Evolutionary conservation across 2,797 vertebrate species (phyloP).

Genomic region (Alectoris magna): DNA sequence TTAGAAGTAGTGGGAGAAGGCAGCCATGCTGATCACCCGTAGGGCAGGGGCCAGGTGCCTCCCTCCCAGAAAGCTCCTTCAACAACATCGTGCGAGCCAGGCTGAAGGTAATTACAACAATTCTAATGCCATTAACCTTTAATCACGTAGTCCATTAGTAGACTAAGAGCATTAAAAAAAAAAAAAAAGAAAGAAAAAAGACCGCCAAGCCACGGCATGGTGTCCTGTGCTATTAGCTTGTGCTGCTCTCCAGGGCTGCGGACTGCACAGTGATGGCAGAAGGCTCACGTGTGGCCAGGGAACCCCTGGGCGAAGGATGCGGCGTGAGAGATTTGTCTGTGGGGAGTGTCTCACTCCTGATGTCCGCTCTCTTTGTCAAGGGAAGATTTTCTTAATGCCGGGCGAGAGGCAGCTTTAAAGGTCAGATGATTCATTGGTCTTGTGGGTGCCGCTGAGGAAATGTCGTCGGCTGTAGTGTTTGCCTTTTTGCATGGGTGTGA

Average conservation of each 20-base stretch:
- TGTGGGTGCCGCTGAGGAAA: neutral
- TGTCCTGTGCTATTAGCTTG: neutral
- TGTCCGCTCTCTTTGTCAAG: neutral
- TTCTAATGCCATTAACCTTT: slow-evolving; percentile 47
- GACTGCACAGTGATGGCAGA: slow-evolving; percentile 8
- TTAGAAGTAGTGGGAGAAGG: neutral
- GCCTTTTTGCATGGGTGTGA: neutral
- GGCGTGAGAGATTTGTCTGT: neutral
- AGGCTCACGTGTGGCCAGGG: neutral
- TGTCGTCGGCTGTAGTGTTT: neutral
- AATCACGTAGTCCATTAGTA: neutral
- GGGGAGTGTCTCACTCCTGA: neutral
- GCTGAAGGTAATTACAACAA: neutral
- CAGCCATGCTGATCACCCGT: neutral
- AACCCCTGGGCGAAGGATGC: neutral
- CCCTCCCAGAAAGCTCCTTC: neutral
- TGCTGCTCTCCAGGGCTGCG: neutral
- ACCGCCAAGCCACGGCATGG: neutral
- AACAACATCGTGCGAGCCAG: neutral
- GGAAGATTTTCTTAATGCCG: neutral
- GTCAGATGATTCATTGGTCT: neutral
- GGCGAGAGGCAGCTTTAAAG: neutral
- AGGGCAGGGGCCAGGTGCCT: neutral
- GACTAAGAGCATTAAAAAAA: slow-evolving; percentile 1
- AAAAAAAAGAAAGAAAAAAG: neutral